These are phyloP conservation scores for Valencia hispanica DNA, from an alignment of 2,797 vertebrate species.

Conservation along the genomic window DNA sequence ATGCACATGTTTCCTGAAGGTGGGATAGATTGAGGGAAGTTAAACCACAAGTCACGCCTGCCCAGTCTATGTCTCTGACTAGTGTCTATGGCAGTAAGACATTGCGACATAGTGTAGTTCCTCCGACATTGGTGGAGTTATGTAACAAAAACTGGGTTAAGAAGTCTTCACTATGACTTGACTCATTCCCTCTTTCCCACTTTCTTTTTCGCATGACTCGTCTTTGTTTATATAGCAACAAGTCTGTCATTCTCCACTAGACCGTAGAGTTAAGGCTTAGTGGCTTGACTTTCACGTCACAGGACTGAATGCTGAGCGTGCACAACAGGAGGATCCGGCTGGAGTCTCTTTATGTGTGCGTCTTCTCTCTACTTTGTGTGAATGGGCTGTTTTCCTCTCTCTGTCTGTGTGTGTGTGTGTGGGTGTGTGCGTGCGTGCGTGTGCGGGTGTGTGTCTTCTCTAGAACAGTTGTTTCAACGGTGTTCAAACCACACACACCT, in stretches of 20 bases:
- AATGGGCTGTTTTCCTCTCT: not conserved
- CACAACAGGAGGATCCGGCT: slow-evolving; percentile 35
- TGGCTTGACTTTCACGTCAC: slow-evolving; percentile 54
- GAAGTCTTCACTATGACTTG: slow-evolving; percentile 53
- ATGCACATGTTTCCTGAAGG: slow-evolving; percentile 16
- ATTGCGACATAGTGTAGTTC: slow-evolving; percentile 40
- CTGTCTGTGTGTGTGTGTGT: slow-evolving; percentile 8
- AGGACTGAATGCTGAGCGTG: slow-evolving; percentile 34
- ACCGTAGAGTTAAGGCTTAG: slow-evolving; percentile 52
- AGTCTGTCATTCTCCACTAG: slow-evolving; percentile 52
- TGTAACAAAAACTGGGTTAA: slow-evolving; percentile 53
- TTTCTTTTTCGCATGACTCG: slow-evolving; percentile 62
- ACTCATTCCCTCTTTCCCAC: slow-evolving; percentile 51
- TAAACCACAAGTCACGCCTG: slow-evolving; percentile 16
- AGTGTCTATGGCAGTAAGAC: slow-evolving; percentile 30
- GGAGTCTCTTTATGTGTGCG: slow-evolving; percentile 15
- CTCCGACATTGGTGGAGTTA: slow-evolving; percentile 25
- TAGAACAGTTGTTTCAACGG: slow-evolving; percentile 64
- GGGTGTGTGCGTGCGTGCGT: slow-evolving; percentile 19
- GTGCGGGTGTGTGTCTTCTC: slow-evolving; percentile 47
- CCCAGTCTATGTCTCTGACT: slow-evolving; percentile 20
- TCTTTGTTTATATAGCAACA: slow-evolving; percentile 75
- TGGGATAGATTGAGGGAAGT: slow-evolving; percentile 24
- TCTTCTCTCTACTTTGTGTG: slow-evolving; percentile 12
- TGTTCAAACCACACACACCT: slow-evolving; percentile 74